Evolutionary conservation across 2,113 vertebrate species (phyloP).

Genomic region (Mobula hypostoma): DNA sequence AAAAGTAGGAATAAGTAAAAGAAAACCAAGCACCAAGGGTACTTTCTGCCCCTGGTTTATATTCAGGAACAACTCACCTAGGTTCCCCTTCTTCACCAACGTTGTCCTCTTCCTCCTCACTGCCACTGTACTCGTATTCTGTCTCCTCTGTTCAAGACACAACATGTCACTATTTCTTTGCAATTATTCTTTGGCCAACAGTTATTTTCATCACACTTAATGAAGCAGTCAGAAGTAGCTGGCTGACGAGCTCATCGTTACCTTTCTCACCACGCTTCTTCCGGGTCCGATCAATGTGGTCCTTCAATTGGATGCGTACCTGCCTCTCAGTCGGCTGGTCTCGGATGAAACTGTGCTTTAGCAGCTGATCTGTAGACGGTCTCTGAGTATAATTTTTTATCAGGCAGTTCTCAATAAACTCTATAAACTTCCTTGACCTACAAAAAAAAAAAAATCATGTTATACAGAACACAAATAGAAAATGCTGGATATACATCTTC

Average conservation of each 20-base stretch:
- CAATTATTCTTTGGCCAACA: background rate
- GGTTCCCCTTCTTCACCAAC: slow-evolving; percentile 81
- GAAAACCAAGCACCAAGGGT: too few relatives aligned
- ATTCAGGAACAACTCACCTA: slow-evolving; percentile 56
- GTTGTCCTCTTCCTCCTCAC: slow-evolving; percentile 84
- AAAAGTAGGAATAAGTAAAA: background rate
- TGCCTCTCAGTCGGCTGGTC: slow-evolving; percentile 87
- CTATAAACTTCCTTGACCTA: slow-evolving; percentile 90
- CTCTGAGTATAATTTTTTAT: slow-evolving; percentile 83
- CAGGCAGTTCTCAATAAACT: slow-evolving; percentile 86
- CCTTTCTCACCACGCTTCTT: slow-evolving; percentile 86
- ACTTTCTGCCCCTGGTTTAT: too few relatives aligned
- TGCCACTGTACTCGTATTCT: slow-evolving; percentile 84
- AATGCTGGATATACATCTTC: too few relatives aligned
- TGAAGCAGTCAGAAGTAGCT: background rate
- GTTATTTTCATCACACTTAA: background rate
- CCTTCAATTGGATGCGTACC: slow-evolving; percentile 88
- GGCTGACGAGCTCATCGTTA: slow-evolving; percentile 43
- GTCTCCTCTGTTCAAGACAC: slow-evolving; percentile 68
- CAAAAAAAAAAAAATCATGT: background rate
- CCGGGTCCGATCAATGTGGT: slow-evolving; percentile 83
- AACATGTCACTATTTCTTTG: background rate
- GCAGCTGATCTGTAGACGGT: slow-evolving; percentile 80
- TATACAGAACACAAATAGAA: background rate
- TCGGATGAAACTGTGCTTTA: slow-evolving; percentile 82